Evolutionary conservation across 2,797 vertebrate genomes (phyloP).

Genomic region (Streptopelia turtur): DNA sequence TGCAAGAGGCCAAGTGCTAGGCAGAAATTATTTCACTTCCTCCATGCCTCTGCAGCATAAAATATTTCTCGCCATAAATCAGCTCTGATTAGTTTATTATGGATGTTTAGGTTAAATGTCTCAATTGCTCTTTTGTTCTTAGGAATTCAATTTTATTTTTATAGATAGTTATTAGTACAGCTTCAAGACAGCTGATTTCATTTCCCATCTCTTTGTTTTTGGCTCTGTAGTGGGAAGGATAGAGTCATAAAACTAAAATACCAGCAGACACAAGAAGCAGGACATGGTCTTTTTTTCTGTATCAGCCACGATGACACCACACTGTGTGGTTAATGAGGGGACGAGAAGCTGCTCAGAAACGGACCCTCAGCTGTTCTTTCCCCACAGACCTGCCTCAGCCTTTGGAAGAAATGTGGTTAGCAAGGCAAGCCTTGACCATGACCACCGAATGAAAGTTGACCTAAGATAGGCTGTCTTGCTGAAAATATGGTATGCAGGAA

Average conservation of each 20-base stretch:
- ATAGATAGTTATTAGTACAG: conserved; percentile 33
- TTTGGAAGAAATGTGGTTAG: not conserved
- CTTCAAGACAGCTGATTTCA: conserved; percentile 35
- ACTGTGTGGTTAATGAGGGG: not conserved
- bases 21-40: conserved; percentile 58
- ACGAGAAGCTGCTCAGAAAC: not conserved
- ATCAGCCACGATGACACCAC: not conserved
- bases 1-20: conserved; percentile 15
- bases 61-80: conserved; percentile 4
- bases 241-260: conserved; percentile 24
- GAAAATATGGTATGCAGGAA: not conserved
- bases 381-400: not conserved
- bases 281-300: not conserved
- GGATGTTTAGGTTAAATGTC: conserved; percentile 37
- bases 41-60: not conserved
- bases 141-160: not conserved
- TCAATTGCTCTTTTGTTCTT: conserved; percentile 40
- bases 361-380: not conserved
- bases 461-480: not conserved
- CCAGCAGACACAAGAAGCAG: not conserved
- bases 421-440: not conserved
- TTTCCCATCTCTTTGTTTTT: conserved; percentile 21
- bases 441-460: not conserved
- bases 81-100: conserved; percentile 37
- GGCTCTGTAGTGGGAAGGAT: conserved; percentile 24